A percentile compares a stretch with the other conserved stretches of the same genome.
phyloP scores from a whole-genome alignment of 1,140 invertebrate genomes.

The Drosophila ironensis region DNA sequence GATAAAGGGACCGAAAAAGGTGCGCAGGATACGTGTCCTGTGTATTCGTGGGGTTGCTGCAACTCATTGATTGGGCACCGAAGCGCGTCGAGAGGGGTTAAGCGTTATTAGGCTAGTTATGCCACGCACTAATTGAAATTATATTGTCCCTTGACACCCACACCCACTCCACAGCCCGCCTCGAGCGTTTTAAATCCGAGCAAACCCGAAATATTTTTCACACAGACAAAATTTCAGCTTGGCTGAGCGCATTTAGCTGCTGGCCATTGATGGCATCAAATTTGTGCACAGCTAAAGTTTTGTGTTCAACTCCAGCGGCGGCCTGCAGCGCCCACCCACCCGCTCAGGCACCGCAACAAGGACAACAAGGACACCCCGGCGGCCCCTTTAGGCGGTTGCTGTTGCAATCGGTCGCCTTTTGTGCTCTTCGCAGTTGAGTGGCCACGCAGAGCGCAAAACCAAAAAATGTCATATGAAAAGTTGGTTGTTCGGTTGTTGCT shows the following conservation, averaged over 20 bases:
- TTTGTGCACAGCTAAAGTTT: constrained; percentile 55
- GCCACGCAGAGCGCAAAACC: constrained; percentile 74
- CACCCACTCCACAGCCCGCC: background rate
- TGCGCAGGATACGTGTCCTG: constrained; percentile 66
- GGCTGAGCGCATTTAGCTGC: constrained; percentile 51
- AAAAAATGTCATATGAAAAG: constrained; percentile 77
- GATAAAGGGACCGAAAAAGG: constrained; percentile 43
- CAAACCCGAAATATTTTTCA: constrained; percentile 20
- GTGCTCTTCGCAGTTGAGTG: constrained; percentile 80
- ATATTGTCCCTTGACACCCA: constrained; percentile 28
- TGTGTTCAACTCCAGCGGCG: constrained; percentile 6
- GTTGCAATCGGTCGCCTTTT: constrained; percentile 73
- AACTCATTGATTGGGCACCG: constrained; percentile 16
- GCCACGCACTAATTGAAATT: constrained; percentile 44
- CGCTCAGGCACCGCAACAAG: background rate
- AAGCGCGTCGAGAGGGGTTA: constrained; percentile 39
- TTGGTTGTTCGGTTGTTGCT: constrained; percentile 24
- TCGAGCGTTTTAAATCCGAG: constrained; percentile 17
- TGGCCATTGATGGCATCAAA: constrained; percentile 60
- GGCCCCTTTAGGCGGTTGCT: constrained; percentile 12
- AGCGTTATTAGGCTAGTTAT: constrained; percentile 43
- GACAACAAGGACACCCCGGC: background rate
- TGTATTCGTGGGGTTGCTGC: constrained; percentile 34
- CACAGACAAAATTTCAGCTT: constrained; percentile 67
- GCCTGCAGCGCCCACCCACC: constrained; percentile 11